Evolutionary conservation across 2,888 invertebrate genomes (phyloP).

Genomic region (Rhaphigaster nebulosa): DNA sequence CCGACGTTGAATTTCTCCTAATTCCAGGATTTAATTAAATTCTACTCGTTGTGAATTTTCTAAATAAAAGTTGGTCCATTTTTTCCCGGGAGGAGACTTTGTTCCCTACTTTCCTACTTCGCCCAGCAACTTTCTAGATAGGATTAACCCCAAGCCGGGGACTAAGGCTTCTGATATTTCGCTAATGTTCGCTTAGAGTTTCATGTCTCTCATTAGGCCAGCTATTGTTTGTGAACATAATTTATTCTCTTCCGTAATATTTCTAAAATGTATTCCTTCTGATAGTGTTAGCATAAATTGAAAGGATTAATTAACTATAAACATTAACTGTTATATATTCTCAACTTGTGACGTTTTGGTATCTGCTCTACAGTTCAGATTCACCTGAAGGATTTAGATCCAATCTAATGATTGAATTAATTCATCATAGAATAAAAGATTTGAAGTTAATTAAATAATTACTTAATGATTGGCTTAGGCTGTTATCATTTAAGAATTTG

Average conservation of each 20-base stretch:
- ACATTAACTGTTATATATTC: neutral
- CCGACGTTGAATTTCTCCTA: constrained; percentile 5
- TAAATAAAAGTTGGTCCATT: constrained; percentile 15
- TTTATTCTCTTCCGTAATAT: constrained; percentile 21
- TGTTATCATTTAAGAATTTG: too few species aligned
- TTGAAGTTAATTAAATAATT: too few species aligned
- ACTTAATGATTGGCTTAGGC: too few species aligned
- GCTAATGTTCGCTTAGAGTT: constrained; percentile 32
- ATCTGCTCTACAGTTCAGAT: neutral
- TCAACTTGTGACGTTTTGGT: neutral
- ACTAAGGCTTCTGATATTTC: constrained; percentile 3
- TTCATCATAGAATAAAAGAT: neutral
- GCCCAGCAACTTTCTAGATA: neutral
- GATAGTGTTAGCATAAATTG: neutral
- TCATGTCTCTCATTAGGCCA: constrained; percentile 23
- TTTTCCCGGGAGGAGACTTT: neutral
- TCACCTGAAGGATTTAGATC: neutral
- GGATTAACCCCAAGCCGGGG: neutral
- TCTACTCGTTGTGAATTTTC: neutral
- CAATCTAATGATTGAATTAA: neutral
- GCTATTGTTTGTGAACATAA: constrained; percentile 28
- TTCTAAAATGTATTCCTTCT: neutral
- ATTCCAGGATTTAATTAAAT: constrained; percentile 32
- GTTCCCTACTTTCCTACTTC: constrained; percentile 13
- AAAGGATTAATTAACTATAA: neutral